Percentiles rank a stretch among this genome's conserved stretches.
phyloP scores from a whole-genome alignment of 2,797 vertebrate genomes.

The Clarias fuscus region DNA sequence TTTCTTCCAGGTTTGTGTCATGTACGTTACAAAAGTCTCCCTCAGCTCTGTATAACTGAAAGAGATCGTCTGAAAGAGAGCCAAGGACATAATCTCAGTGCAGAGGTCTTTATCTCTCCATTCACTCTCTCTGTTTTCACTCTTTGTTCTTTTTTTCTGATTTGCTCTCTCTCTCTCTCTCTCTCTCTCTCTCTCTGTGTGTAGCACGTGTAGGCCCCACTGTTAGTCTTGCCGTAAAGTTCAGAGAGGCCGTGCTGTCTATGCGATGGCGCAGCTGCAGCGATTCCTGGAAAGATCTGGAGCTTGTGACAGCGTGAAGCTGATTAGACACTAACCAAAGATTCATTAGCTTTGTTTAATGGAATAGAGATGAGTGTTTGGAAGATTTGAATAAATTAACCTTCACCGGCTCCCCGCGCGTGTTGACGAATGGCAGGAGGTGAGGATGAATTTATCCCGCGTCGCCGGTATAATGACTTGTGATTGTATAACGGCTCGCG shows the following conservation, averaged over 20 bases:
- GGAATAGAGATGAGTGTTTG: slow-evolving; percentile 81
- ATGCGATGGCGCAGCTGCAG: slow-evolving; percentile 29
- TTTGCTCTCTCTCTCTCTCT: not conserved
- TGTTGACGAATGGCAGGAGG: slow-evolving; percentile 69
- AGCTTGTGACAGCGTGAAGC: slow-evolving; percentile 73
- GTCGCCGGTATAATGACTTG: slow-evolving; percentile 77
- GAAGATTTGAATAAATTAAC: slow-evolving; percentile 89
- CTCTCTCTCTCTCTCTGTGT: no score
- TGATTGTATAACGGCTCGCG: slow-evolving; percentile 81
- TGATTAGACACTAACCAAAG: slow-evolving; percentile 82
- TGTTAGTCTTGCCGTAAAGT: slow-evolving; percentile 56
- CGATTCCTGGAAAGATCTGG: slow-evolving; percentile 52
- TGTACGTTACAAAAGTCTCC: slow-evolving; percentile 15
- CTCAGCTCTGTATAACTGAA: slow-evolving; percentile 2
- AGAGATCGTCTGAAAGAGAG: not conserved
- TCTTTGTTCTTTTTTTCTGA: not conserved
- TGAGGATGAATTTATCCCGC: slow-evolving; percentile 73
- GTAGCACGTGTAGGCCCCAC: not conserved
- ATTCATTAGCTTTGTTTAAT: slow-evolving; percentile 87
- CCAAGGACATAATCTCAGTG: slow-evolving; percentile 30
- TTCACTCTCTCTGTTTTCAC: slow-evolving; percentile 2
- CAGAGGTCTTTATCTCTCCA: slow-evolving; percentile 23
- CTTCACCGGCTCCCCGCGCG: slow-evolving; percentile 80
- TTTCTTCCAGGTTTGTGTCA: not conserved
- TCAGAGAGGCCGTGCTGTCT: slow-evolving; percentile 49